phyloP scores from a whole-genome alignment of 2,888 invertebrate species.

The Xanthorhoe designata region DNA sequence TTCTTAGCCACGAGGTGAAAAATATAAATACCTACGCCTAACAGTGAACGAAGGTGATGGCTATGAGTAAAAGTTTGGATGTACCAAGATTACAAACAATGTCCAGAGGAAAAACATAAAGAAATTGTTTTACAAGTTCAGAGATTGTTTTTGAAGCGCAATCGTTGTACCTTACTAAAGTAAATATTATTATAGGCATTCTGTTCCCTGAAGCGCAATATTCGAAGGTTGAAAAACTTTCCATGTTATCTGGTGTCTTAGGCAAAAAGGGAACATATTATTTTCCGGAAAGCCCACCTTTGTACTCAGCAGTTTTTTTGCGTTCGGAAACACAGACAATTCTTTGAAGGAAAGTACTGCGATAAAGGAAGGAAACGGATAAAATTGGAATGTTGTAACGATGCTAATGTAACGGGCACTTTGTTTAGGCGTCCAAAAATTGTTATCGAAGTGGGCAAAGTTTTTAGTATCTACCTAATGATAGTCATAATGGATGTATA shows the following conservation, averaged over 20 bases:
- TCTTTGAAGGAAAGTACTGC: slow-evolving; percentile 28
- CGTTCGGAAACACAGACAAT: slow-evolving; percentile 31
- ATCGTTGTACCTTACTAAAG: slow-evolving; percentile 30
- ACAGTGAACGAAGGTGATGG: not conserved
- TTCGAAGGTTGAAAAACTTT: slow-evolving; percentile 37
- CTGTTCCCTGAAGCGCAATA: slow-evolving; percentile 33
- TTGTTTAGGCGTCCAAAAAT: slow-evolving; percentile 26
- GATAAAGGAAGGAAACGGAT: slow-evolving; percentile 28
- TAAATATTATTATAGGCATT: slow-evolving; percentile 36
- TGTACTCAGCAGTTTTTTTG: slow-evolving; percentile 32
- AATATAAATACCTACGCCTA: too few relatives aligned
- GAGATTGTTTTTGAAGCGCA: slow-evolving; percentile 30
- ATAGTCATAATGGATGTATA: slow-evolving; percentile 33
- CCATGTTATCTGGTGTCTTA: slow-evolving; percentile 31
- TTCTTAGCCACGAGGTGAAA: too few relatives aligned
- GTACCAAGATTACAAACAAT: not conserved
- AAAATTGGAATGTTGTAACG: slow-evolving; percentile 29
- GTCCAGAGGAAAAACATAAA: not conserved
- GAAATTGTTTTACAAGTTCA: slow-evolving; percentile 6
- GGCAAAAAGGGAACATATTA: slow-evolving; percentile 31
- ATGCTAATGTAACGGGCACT: slow-evolving; percentile 29
- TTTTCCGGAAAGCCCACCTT: slow-evolving; percentile 21
- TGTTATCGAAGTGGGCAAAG: slow-evolving; percentile 25
- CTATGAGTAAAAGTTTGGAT: not conserved
- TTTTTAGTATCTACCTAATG: slow-evolving; percentile 27